A percentile compares a stretch with the other conserved stretches of the same genome.
Conservation (phyloP, 2,113 vertebrate genomes). For the Accipiter cooperii region DNA sequence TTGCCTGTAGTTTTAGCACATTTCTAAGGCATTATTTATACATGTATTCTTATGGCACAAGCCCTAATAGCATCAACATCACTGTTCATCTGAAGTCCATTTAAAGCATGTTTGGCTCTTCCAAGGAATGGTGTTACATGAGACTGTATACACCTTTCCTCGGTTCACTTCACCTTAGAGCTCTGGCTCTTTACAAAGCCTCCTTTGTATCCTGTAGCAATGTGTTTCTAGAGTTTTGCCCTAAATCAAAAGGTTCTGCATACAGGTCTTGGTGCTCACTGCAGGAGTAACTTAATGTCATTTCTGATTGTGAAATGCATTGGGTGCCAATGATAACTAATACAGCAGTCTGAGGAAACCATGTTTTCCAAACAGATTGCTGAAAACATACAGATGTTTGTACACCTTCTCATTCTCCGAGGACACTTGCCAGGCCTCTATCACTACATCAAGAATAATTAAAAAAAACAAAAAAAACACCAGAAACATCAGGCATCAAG, state of each 20-base stretch:
- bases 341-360: background rate
- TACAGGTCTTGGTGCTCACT: background rate
- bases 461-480: background rate
- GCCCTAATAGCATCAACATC: background rate
- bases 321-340: background rate
- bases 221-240: background rate
- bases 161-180: background rate
- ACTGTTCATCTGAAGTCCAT: background rate
- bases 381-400: background rate
- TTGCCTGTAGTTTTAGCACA: background rate
- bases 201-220: background rate
- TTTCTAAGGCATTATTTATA: background rate
- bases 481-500: background rate
- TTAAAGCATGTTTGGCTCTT: background rate
- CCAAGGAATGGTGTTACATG: rapidly evolving
- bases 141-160: background rate
- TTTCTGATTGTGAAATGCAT: background rate
- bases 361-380: background rate
- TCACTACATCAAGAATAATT: background rate
- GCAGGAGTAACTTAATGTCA: background rate
- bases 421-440: background rate
- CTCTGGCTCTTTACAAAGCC: background rate
- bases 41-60: background rate
- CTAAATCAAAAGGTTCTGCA: background rate
- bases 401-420: background rate